Percentiles rank a stretch among this genome's conserved stretches.
Evolutionary conservation across 2,797 vertebrate species (phyloP).

Genomic region (Acanthurus leucopareius): DNA sequence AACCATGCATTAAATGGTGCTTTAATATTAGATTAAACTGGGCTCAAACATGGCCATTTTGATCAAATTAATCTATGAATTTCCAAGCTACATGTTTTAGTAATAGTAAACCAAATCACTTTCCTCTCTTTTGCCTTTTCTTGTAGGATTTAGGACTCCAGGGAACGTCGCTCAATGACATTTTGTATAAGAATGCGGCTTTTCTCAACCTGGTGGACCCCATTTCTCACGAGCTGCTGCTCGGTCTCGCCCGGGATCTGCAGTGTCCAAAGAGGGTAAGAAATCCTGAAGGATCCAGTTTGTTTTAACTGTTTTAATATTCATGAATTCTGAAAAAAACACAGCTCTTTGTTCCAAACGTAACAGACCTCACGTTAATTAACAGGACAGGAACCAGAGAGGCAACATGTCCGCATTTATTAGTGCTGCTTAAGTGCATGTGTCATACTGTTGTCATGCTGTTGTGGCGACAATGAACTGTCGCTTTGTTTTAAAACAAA

Average conservation of each 20-base stretch:
- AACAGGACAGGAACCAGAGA: not conserved
- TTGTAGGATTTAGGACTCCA: constrained; percentile 91
- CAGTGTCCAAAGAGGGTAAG: constrained; percentile 93
- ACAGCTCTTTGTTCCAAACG: constrained; percentile 1
- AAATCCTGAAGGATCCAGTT: not conserved
- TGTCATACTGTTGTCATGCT: constrained; percentile 44
- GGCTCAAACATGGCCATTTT: constrained; percentile 9
- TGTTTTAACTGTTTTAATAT: not conserved
- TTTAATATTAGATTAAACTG: constrained; percentile 37
- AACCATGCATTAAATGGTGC: constrained; percentile 41
- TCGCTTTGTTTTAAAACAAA: constrained; percentile 14
- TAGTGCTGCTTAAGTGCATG: constrained; percentile 19
- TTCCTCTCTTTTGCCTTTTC: constrained; percentile 12
- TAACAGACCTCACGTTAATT: constrained; percentile 8
- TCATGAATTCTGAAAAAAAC: constrained; percentile 15
- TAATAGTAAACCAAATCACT: constrained; percentile 5
- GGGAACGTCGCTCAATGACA: constrained; percentile 91
- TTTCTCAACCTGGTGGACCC: constrained; percentile 95
- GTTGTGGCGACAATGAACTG: constrained; percentile 22
- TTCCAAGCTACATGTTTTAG: not conserved
- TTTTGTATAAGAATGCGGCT: constrained; percentile 91
- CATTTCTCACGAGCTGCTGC: constrained; percentile 92
- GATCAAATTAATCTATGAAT: constrained; percentile 12
- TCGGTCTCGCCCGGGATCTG: constrained; percentile 90
- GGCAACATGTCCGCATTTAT: constrained; percentile 13